Evolutionary conservation across 2,888 invertebrate species (phyloP).

Genomic region (Ashinkailepas kermadecensis): DNA sequence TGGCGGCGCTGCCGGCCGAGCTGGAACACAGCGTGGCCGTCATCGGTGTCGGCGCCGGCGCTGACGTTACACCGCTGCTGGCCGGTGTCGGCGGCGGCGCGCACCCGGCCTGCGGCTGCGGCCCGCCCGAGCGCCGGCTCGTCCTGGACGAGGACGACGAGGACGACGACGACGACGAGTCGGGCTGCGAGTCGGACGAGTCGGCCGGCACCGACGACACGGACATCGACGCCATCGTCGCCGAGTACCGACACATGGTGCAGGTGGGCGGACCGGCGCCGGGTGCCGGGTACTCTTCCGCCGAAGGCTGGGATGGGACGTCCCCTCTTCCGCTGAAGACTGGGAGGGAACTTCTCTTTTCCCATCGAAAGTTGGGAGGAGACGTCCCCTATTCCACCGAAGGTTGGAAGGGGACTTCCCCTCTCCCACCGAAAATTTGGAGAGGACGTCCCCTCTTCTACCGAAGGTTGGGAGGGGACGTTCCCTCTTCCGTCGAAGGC

Average conservation of each 20-base stretch:
- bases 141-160: background rate
- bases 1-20: background rate
- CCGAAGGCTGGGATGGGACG: too few relatives aligned
- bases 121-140: background rate
- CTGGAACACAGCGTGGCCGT: background rate
- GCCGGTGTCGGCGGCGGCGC: background rate
- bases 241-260: conserved; percentile 60
- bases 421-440: too few relatives aligned
- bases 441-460: too few relatives aligned
- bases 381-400: too few relatives aligned
- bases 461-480: too few relatives aligned
- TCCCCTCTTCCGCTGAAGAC: too few relatives aligned
- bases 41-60: background rate
- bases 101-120: background rate
- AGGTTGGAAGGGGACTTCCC: too few relatives aligned
- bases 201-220: conserved; percentile 47
- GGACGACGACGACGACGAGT: conserved; percentile 21
- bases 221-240: conserved; percentile 67
- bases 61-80: background rate
- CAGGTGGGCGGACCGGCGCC: background rate
- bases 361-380: too few relatives aligned
- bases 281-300: too few relatives aligned
- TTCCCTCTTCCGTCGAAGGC: too few relatives aligned
- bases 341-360: too few relatives aligned
- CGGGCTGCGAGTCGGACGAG: conserved; percentile 46